A percentile compares a stretch with the other conserved stretches of the same genome.
Conservation (phyloP, 2,113 vertebrate species). For the Burhinus oedicnemus region DNA sequence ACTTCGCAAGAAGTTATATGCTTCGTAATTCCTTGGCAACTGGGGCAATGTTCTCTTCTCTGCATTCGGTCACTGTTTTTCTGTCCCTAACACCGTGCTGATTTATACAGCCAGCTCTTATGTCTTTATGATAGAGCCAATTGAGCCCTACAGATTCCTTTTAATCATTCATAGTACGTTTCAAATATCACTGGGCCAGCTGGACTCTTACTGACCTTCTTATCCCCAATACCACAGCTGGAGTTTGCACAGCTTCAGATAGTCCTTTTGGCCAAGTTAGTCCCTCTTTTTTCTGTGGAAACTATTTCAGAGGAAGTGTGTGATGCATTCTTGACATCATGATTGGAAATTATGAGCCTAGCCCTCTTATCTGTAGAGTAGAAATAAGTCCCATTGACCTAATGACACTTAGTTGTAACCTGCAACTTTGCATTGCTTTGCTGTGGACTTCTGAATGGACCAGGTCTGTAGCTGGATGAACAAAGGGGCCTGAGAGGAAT, state of each 20-base stretch:
- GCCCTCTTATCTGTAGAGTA: not conserved
- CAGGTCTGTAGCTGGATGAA: not conserved
- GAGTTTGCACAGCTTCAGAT: not conserved
- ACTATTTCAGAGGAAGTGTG: not conserved
- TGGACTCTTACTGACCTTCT: not conserved
- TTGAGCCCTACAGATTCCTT: not conserved
- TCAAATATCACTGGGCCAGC: not conserved
- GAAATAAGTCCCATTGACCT: not conserved
- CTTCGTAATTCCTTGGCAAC: not conserved
- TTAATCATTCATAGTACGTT: not conserved
- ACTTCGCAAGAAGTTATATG: not conserved
- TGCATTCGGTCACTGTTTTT: not conserved
- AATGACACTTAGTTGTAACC: not conserved
- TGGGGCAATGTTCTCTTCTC: not conserved
- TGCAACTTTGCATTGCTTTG: not conserved
- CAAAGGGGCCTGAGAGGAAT: not conserved
- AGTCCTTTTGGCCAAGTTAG: not conserved
- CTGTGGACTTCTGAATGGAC: not conserved
- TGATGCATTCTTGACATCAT: not conserved
- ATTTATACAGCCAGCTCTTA: not conserved
- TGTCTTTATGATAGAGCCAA: not conserved
- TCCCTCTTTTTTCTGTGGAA: not conserved
- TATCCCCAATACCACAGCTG: not conserved
- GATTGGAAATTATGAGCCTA: not conserved
- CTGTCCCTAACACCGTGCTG: not conserved